Evolutionary conservation across 2,888 invertebrate species (phyloP).

Genomic region (Amitus sp.): DNA sequence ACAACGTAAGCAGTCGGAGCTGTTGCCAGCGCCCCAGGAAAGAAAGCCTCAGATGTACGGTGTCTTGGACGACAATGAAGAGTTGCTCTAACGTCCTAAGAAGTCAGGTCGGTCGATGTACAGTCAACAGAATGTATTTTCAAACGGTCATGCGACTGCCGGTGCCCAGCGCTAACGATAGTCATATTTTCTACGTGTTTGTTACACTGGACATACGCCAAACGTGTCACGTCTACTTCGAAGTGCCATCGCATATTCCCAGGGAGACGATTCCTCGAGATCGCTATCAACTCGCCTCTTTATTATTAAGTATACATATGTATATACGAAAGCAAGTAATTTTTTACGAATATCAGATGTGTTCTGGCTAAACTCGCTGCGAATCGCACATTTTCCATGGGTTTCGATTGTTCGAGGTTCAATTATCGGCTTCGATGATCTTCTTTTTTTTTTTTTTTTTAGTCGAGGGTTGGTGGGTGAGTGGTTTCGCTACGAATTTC

Average conservation of each 20-base stretch:
- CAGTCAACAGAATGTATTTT: conserved; percentile 24
- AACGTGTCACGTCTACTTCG: conserved; percentile 24
- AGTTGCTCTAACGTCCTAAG: conserved; percentile 53
- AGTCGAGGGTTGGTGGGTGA: too few species aligned
- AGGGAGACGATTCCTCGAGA: conserved; percentile 40
- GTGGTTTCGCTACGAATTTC: too few species aligned
- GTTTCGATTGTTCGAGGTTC: too few species aligned
- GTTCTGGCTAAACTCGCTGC: conserved; percentile 46
- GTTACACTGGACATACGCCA: conserved; percentile 28
- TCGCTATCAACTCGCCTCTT: conserved; percentile 40
- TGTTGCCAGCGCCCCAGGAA: conserved; percentile 44
- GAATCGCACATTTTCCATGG: conserved; percentile 31
- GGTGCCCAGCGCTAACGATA: neutral
- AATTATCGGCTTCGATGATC: too few species aligned
- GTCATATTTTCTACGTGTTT: conserved; percentile 5
- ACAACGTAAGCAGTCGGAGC: conserved; percentile 51
- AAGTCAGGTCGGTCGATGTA: conserved; percentile 32
- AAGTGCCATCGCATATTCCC: conserved; percentile 41
- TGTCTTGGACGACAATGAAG: conserved; percentile 61
- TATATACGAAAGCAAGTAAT: conserved; percentile 31
- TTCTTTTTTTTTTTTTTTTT: too few species aligned
- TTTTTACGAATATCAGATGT: conserved; percentile 45
- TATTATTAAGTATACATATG: conserved; percentile 29
- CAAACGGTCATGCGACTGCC: neutral
- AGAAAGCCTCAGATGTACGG: conserved; percentile 63